Evolutionary conservation across 2,797 vertebrate genomes (phyloP).

Genomic region (Acanthornis magna): DNA sequence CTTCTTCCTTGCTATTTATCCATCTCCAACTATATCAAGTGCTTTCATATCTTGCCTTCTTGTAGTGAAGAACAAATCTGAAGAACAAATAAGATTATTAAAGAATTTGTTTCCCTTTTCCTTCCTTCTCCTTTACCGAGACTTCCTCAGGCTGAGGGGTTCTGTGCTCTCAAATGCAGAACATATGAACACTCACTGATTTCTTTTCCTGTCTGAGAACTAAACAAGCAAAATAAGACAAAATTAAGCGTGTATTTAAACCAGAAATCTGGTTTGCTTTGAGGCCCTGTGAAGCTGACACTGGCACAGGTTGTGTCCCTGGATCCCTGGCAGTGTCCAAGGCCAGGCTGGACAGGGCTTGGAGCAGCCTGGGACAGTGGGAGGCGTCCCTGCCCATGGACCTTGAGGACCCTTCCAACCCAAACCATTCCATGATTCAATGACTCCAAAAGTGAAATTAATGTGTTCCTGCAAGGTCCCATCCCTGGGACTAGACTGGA

Average conservation of each 20-base stretch:
- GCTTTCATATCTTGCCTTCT: background rate
- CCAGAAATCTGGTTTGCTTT: background rate
- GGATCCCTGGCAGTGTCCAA: background rate
- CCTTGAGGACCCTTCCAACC: background rate
- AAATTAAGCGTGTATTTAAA: background rate
- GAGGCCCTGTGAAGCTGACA: background rate
- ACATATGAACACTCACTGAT: rapidly evolving
- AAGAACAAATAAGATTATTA: background rate
- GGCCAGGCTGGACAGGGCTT: rapidly evolving
- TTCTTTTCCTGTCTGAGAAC: background rate
- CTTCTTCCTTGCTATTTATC: background rate
- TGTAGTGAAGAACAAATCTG: background rate
- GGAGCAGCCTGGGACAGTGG: rapidly evolving
- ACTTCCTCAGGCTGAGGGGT: background rate
- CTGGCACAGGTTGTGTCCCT: rapidly evolving
- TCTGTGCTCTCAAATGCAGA: background rate
- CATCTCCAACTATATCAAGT: background rate
- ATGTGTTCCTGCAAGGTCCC: background rate
- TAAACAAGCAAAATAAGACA: background rate
- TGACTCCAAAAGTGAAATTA: background rate
- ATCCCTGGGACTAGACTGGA: no score
- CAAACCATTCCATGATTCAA: background rate
- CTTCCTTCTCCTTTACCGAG: background rate
- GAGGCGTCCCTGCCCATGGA: background rate
- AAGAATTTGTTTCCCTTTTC: background rate